Evolutionary conservation across 2,797 vertebrate species (phyloP).

Genomic region (Tarsius wallacei): DNA sequence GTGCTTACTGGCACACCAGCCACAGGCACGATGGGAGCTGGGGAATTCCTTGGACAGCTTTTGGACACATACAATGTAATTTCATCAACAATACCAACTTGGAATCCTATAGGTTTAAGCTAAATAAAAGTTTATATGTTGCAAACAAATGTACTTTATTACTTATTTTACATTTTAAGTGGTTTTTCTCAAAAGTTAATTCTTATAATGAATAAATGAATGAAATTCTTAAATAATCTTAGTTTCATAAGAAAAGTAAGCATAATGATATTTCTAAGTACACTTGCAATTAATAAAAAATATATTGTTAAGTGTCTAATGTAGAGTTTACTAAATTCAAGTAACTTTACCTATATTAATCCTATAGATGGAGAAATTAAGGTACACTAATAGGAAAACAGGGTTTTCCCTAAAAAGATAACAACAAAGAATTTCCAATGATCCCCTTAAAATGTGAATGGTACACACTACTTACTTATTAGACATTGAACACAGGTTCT

Average conservation of each 20-base stretch:
- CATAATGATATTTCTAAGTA: conserved; percentile 45
- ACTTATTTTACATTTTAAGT: conserved; percentile 53
- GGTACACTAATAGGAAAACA: neutral
- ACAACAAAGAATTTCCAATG: neutral
- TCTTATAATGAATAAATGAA: conserved; percentile 7
- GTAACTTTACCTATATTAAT: neutral
- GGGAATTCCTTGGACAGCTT: neutral
- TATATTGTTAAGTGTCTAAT: neutral
- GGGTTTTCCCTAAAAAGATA: neutral
- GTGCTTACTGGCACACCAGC: neutral
- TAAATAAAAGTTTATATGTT: conserved; percentile 56
- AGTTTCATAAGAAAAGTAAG: neutral
- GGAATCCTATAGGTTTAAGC: neutral
- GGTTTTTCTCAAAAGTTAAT: conserved; percentile 39
- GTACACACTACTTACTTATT: neutral
- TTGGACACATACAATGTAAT: too few relatives aligned
- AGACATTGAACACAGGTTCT: neutral
- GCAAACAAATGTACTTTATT: conserved; percentile 24
- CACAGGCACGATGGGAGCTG: neutral
- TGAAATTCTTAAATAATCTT: conserved; percentile 28
- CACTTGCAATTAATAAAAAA: conserved; percentile 25
- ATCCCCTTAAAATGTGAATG: conserved; percentile 39
- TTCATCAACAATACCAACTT: conserved; percentile 44
- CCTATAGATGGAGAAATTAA: neutral
- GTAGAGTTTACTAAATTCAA: conserved; percentile 27